Percentiles rank a stretch among this genome's conserved stretches.
These are phyloP conservation scores for Pygoscelis adeliae DNA, from an alignment of 2,113 vertebrate species.

Conservation along the genomic window DNA sequence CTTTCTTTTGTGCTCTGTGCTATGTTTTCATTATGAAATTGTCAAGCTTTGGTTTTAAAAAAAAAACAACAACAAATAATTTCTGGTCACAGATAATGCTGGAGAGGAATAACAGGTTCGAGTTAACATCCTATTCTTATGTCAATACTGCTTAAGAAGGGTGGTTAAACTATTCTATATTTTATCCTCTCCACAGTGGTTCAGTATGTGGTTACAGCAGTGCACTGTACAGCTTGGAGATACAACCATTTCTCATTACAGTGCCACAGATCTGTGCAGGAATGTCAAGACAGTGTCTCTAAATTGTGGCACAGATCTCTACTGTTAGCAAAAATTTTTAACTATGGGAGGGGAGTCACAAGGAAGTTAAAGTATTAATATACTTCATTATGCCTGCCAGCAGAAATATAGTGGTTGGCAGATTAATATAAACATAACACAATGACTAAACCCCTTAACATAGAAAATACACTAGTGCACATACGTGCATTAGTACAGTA, in stretches of 20 bases:
- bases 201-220: background rate
- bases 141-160: background rate
- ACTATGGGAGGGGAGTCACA: accelerated
- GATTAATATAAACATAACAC: background rate
- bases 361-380: background rate
- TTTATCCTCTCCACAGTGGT: background rate
- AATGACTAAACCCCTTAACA: background rate
- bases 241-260: background rate
- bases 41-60: background rate
- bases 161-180: background rate
- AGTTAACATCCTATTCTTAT: background rate
- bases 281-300: background rate
- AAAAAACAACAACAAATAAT: background rate
- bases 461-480: background rate
- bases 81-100: background rate
- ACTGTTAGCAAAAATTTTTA: background rate
- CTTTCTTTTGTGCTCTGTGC: background rate
- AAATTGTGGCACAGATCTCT: background rate
- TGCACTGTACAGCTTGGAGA: background rate
- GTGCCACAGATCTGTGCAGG: background rate
- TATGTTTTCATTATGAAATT: background rate
- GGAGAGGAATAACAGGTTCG: background rate
- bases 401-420: background rate
- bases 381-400: background rate
- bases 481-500: background rate